A percentile compares a stretch with the other conserved stretches of the same genome.
Conservation (phyloP, 2,113 vertebrate genomes). For the Pleuronectes platessa region DNA sequence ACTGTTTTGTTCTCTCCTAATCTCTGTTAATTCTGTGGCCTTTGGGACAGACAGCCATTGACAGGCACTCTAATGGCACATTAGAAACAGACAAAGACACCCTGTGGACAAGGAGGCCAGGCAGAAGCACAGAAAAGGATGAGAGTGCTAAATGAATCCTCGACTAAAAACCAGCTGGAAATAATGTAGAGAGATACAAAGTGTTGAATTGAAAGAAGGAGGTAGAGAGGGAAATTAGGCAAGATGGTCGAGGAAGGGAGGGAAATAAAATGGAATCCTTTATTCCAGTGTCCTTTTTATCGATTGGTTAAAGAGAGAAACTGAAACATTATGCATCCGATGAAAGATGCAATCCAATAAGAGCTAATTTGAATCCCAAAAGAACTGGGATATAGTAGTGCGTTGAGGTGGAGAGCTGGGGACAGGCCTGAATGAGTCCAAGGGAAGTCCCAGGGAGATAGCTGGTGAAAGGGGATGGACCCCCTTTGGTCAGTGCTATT, state of each 20-base stretch:
- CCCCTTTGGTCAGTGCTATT: slow-evolving; percentile 68
- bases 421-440: slow-evolving; percentile 41
- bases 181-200: slow-evolving; percentile 15
- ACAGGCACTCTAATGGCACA: slow-evolving; percentile 52
- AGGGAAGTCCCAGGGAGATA: slow-evolving; percentile 71
- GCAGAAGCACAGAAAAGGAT: slow-evolving; percentile 27
- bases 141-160: slow-evolving; percentile 11
- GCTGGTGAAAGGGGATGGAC: slow-evolving; percentile 60
- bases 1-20: neutral
- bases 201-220: slow-evolving; percentile 17
- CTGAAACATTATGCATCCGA: slow-evolving; percentile 55
- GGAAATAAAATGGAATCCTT: slow-evolving; percentile 50
- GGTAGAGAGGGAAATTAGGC: slow-evolving; percentile 34
- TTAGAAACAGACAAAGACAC: slow-evolving; percentile 56
- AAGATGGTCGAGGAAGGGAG: slow-evolving; percentile 30
- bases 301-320: slow-evolving; percentile 35
- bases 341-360: slow-evolving; percentile 76
- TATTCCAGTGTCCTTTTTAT: slow-evolving; percentile 44
- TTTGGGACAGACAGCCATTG: slow-evolving; percentile 36
- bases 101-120: slow-evolving; percentile 34
- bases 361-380: slow-evolving; percentile 82
- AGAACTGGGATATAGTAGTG: slow-evolving; percentile 52
- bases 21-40: slow-evolving; percentile 27
- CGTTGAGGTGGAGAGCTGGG: slow-evolving; percentile 38
- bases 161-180: slow-evolving; percentile 33